phyloP scores from a whole-genome alignment of 2,113 vertebrate genomes.

The Laterallus jamaicensis region DNA sequence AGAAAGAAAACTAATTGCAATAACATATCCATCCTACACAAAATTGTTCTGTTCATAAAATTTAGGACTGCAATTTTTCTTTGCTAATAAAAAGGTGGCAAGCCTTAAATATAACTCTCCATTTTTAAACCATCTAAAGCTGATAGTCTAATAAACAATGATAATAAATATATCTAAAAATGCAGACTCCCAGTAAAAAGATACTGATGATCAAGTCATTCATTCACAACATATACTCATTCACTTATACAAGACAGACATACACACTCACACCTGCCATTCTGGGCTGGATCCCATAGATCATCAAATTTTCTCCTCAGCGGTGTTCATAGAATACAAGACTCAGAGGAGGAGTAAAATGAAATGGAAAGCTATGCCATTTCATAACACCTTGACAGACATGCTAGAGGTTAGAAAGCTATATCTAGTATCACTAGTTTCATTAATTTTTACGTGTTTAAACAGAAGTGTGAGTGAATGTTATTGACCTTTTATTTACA shows the following conservation, averaged over 20 bases:
- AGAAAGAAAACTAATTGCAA: constrained; percentile 41
- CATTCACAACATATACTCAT: not conserved
- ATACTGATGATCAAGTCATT: not conserved
- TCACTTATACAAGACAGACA: not conserved
- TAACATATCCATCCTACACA: constrained; percentile 6
- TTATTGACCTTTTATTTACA: not conserved
- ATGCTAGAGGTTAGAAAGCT: not conserved
- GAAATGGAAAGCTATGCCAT: not conserved
- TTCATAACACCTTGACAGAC: not conserved
- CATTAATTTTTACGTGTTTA: not conserved
- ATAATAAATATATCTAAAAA: not conserved
- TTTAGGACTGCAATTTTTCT: not conserved
- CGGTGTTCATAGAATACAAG: not conserved
- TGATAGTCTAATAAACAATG: not conserved
- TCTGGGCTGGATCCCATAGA: not conserved
- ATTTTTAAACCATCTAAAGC: not conserved
- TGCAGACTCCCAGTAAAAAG: not conserved
- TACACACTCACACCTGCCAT: not conserved
- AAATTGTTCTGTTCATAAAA: constrained; percentile 31
- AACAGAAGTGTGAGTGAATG: not conserved
- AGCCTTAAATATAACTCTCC: not conserved
- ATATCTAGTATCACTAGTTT: not conserved
- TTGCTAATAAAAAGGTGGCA: constrained; percentile 3
- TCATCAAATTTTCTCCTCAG: not conserved
- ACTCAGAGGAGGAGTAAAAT: not conserved